A percentile compares a stretch with the other conserved stretches of the same genome.
These are phyloP conservation scores for Amblyopsis rosae DNA, from an alignment of 2,113 vertebrate species.

Conservation along the genomic window DNA sequence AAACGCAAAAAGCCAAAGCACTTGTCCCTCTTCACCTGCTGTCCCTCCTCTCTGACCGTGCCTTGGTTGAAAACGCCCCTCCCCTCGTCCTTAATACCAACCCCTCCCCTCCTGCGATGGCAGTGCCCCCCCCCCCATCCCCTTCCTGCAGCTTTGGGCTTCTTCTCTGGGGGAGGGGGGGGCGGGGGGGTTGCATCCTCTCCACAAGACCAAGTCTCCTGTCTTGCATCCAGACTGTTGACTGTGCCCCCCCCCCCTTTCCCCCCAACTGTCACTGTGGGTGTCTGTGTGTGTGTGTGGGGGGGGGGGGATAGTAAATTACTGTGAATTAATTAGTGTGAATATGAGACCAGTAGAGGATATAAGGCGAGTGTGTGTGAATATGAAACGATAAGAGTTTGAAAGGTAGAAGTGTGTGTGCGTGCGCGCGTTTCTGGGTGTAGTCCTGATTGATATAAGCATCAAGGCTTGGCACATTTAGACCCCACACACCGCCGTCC, in stretches of 20 bases:
- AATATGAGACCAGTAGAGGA: no score
- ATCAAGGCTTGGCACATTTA: no score
- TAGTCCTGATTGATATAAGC: neutral
- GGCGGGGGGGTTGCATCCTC: conserved; percentile 17
- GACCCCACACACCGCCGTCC: conserved; percentile 14
- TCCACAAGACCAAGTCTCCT: conserved; percentile 17
- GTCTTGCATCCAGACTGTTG: conserved; percentile 34
- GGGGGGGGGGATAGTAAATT: conserved; percentile 15
- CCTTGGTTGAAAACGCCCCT: conserved; percentile 61
- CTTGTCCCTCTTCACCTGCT: conserved; percentile 57
- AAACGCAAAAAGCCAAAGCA: conserved; percentile 41
- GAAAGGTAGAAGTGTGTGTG: neutral
- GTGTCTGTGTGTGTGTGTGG: conserved; percentile 23
- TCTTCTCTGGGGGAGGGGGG: conserved; percentile 17
- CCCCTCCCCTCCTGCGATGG: conserved; percentile 39
- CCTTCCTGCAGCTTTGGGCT: conserved; percentile 23
- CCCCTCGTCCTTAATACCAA: conserved; percentile 12
- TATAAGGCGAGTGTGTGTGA: neutral
- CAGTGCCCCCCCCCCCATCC: conserved; percentile 24
- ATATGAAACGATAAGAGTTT: no score
- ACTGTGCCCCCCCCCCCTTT: conserved; percentile 15
- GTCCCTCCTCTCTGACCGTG: conserved; percentile 54
- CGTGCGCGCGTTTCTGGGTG: neutral
- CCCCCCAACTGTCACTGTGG: neutral
- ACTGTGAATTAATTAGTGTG: neutral